Evolutionary conservation across 2,113 vertebrate genomes (phyloP).

Genomic region (Sakesphorus luctuosus): DNA sequence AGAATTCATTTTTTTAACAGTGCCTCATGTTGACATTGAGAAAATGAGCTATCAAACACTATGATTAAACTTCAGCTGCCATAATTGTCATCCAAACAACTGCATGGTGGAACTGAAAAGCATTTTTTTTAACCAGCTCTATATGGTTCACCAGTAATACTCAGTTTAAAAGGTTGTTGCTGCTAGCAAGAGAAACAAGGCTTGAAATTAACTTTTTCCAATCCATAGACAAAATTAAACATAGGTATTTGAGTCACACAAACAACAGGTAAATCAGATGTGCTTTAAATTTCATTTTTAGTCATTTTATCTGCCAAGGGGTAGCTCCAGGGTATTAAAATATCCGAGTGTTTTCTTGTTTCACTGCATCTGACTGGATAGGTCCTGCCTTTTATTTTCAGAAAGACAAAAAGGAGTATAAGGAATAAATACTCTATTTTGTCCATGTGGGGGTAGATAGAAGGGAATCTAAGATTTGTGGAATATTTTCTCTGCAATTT

Average conservation of each 20-base stretch:
- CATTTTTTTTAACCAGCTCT: conserved; percentile 71
- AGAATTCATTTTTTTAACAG: conserved; percentile 87
- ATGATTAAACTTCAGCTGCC: conserved; percentile 87
- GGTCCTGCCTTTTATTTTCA: conserved; percentile 11
- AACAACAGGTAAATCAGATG: conserved; percentile 75
- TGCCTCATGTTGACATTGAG: conserved; percentile 91
- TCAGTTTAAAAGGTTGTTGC: conserved; percentile 79
- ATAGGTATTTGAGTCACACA: conserved; percentile 73
- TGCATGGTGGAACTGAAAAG: conserved; percentile 79
- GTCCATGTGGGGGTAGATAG: not conserved
- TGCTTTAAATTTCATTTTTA: conserved; percentile 60
- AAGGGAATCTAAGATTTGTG: not conserved
- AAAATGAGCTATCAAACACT: conserved; percentile 89
- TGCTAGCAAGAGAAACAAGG: conserved; percentile 79
- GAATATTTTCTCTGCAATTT: not conserved
- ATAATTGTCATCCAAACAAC: conserved; percentile 85
- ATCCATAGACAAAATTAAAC: conserved; percentile 76
- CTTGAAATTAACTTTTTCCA: conserved; percentile 82
- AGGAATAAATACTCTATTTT: not conserved
- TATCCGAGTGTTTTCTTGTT: conserved; percentile 31
- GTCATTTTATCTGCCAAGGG: conserved; percentile 25
- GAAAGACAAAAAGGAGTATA: not conserved
- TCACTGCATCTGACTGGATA: conserved; percentile 10
- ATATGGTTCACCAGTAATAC: conserved; percentile 75
- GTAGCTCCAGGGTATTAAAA: conserved; percentile 48